A percentile compares a stretch with the other conserved stretches of the same genome.
Conservation (phyloP, 2,888 invertebrate species). For the Mycogona germanica region DNA sequence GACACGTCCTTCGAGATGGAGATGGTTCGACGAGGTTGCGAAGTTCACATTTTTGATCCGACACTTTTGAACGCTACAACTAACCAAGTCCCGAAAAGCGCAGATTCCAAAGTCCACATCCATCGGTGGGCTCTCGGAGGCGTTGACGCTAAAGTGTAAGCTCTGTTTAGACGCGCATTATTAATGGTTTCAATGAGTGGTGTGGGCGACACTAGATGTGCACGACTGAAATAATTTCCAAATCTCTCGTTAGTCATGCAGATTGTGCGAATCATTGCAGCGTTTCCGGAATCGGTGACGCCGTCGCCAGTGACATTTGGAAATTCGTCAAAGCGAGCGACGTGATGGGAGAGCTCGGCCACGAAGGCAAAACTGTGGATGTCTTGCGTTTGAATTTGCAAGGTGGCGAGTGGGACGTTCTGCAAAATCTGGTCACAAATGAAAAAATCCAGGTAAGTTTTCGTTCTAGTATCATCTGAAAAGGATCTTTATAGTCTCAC, state of each 20-base stretch:
- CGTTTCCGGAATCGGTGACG: conserved; percentile 8
- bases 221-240: no score
- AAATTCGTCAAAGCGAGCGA: conserved; percentile 12
- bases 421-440: conserved; percentile 9
- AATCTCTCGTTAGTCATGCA: no score
- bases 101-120: neutral
- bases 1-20: no score
- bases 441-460: conserved; percentile 4
- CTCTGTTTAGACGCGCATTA: no score
- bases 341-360: conserved; percentile 6
- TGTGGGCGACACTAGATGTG: no score
- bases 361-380: conserved; percentile 11
- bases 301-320: neutral
- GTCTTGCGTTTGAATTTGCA: conserved; percentile 16
- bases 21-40: conserved; percentile 8
- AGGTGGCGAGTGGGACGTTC: conserved; percentile 20
- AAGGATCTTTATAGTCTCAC: no score
- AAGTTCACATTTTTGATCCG: conserved; percentile 15
- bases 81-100: neutral
- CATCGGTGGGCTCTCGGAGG: conserved; percentile 6
- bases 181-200: no score
- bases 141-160: conserved; percentile 9
- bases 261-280: neutral
- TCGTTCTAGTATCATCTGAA: neutral
- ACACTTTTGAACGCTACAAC: neutral